Evolutionary conservation across 2,113 vertebrate genomes (phyloP).

Genomic region (Leucopternis melanops): DNA sequence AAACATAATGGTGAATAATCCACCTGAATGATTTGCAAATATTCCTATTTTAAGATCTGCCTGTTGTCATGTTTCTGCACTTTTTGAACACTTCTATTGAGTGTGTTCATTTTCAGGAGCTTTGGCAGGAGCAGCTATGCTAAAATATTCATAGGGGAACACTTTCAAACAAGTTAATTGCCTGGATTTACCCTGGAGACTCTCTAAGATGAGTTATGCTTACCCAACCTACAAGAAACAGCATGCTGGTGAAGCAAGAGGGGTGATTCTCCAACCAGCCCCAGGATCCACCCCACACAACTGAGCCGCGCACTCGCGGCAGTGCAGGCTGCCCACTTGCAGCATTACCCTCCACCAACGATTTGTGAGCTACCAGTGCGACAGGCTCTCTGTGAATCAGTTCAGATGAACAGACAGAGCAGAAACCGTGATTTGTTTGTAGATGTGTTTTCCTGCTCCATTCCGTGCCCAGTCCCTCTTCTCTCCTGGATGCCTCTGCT

Average conservation of each 20-base stretch:
- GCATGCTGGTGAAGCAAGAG: not conserved
- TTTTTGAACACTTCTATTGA: not conserved
- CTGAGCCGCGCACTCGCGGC: not conserved
- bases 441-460: not conserved
- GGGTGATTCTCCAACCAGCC: not conserved
- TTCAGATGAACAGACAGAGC: not conserved
- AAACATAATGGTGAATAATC: not conserved
- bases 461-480: not conserved
- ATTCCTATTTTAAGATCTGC: not conserved
- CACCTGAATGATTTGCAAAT: not conserved
- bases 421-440: not conserved
- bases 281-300: not conserved
- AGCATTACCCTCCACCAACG: not conserved
- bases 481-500: not conserved
- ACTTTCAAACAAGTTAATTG: not conserved
- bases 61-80: not conserved
- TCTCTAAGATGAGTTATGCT: not conserved
- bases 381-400: not conserved
- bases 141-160: not conserved
- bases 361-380: not conserved
- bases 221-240: not conserved
- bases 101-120: not conserved
- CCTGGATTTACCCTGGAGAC: not conserved
- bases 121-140: not conserved
- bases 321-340: not conserved